Evolutionary conservation across 2,113 vertebrate species (phyloP), one percentile per base, ranked within the genome.

Genomic region (Vireo altiloquus): DNA sequence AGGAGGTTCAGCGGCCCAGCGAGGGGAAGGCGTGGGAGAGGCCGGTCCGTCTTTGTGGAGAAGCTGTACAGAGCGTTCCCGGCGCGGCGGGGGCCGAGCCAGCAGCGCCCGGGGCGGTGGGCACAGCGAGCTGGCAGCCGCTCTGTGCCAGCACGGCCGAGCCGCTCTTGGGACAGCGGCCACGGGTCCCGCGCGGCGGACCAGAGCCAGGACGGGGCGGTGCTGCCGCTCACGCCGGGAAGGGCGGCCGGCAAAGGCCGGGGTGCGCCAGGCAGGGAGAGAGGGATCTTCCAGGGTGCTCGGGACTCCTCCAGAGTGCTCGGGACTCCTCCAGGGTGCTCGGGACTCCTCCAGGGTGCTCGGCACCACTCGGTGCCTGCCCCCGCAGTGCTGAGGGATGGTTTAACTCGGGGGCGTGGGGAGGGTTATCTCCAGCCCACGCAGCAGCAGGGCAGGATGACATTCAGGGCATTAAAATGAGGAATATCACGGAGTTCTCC

Each of bases 21-120:
- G 22, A 71, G 31, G 28, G 16, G 30, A 47, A 22, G 69, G 42
- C 80, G 84, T 88, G 91, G 88, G 88, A 95, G 94, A 90, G 74
- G 68, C 61, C 72, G 22, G 15, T 10, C 9, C 1, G 9, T 24
- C 82, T 93, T 93, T 87, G 94, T 90, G 56, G 31, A 33, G 28
- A 1, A 86, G 71, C 60, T 5, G 78, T n/a, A 84, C 78, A 64
- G 82, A 80, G 50, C 16, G 74, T 87, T 90, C 87, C 63, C 68
- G 23, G 81, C 17, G 54, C 21, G 9, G 54, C 27, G 64, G 54
- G 39, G 84, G 30, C 65, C 75, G 72, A 65, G 91, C 82, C 91
- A 90, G 94, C 94, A 93, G 74, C 15, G 78, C 94, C 82, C 3
- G 31, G 71, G 87, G 90, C 82, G 3, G 72, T 22, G 68, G 72